These are phyloP conservation scores for Pristionchus japonicus DNA, from an alignment of 2,888 invertebrate species.

Conservation along the genomic window DNA sequence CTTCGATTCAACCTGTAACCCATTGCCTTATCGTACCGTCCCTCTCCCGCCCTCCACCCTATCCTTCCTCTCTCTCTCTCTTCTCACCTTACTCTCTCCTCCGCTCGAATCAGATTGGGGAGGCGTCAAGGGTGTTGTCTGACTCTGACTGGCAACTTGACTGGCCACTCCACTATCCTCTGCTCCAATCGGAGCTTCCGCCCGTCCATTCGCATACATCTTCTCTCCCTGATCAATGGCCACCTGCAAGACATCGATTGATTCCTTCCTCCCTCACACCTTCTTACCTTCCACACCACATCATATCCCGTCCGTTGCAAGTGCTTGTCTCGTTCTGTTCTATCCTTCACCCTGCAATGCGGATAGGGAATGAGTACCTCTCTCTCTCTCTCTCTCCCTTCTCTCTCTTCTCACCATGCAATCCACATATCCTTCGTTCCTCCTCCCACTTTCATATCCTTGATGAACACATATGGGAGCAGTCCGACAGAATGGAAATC, in stretches of 20 bases:
- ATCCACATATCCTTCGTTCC: conserved; percentile 1
- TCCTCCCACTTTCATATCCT: conserved; percentile 2
- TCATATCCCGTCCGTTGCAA: conserved; percentile 21
- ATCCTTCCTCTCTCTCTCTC: too few species aligned
- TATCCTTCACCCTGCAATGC: conserved; percentile 1
- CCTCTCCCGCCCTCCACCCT: neutral
- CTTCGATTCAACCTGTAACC: neutral
- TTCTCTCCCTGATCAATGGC: neutral
- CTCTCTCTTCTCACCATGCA: neutral
- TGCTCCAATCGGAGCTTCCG: neutral
- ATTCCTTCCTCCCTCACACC: neutral
- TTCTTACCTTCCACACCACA: conserved; percentile 14
- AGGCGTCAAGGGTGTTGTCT: neutral
- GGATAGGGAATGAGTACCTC: neutral
- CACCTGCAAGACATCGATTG: neutral
- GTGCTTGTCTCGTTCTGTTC: neutral
- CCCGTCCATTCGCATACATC: neutral
- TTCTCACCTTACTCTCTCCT: neutral
- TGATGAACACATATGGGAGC: neutral
- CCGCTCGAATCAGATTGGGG: neutral
- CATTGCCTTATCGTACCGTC: neutral
- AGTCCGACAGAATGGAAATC: neutral
- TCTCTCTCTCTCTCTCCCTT: neutral
- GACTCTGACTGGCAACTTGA: neutral
- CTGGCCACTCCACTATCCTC: conserved; percentile 14